Percentiles rank a stretch among this genome's conserved stretches.
phyloP scores from a whole-genome alignment of 2,888 invertebrate species.

The Sepioteuthis lessoniana region DNA sequence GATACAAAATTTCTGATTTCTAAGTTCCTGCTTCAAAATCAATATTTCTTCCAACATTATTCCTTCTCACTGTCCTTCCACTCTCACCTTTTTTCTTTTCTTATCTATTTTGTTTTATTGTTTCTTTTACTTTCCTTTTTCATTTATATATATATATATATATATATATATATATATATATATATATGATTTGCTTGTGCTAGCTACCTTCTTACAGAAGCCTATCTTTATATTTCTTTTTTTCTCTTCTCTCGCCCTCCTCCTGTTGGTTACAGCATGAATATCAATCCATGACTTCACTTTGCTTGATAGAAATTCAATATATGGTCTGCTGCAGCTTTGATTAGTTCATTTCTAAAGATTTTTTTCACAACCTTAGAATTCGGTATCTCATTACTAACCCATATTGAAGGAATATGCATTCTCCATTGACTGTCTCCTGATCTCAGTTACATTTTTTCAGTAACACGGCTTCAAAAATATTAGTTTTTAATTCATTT shows the following conservation, averaged over 20 bases:
- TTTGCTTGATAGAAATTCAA: neutral
- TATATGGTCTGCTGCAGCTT: neutral
- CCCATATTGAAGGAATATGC: neutral
- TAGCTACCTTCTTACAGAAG: neutral
- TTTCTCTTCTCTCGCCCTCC: neutral
- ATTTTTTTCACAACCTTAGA: conserved; percentile 33
- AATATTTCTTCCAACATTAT: neutral
- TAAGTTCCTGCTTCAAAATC: neutral
- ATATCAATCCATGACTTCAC: conserved; percentile 4
- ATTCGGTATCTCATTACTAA: neutral
- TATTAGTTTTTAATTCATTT: neutral
- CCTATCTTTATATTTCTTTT: neutral
- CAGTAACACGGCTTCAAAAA: neutral
- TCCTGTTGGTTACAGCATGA: neutral
- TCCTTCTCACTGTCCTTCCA: neutral
- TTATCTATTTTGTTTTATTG: neutral
- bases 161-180: neutral
- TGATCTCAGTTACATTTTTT: neutral
- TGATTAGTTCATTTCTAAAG: conserved; percentile 33
- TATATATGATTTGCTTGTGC: neutral
- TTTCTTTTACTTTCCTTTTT: neutral
- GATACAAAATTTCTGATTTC: conserved; percentile 8
- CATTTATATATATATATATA: neutral
- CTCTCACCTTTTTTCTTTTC: neutral
- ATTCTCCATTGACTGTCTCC: neutral